These are phyloP conservation scores for Patagioenas fasciata DNA, from an alignment of 2,113 vertebrate genomes.

Conservation along the genomic window DNA sequence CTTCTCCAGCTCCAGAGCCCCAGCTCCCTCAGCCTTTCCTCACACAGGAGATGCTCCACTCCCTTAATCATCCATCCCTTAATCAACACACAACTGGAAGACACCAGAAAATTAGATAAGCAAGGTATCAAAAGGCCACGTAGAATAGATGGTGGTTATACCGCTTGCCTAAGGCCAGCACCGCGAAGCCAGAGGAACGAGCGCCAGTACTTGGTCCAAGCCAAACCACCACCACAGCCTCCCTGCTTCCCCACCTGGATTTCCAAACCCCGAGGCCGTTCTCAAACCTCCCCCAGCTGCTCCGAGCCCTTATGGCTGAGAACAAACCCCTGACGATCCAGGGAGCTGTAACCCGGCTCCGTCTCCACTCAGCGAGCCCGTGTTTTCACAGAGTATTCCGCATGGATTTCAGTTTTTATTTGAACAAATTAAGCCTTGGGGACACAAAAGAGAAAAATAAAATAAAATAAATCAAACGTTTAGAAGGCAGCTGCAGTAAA, in stretches of 20 bases:
- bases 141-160: fast-evolving
- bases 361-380: not conserved
- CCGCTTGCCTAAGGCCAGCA: not conserved
- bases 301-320: not conserved
- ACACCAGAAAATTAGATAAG: not conserved
- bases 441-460: not conserved
- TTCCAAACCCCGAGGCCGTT: not conserved
- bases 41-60: too few species aligned
- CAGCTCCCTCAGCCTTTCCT: too few species aligned
- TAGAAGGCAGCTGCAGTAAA: slow-evolving; percentile 12
- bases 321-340: not conserved
- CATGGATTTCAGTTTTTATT: slow-evolving; percentile 27
- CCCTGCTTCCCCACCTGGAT: not conserved
- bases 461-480: not conserved
- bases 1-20: too few species aligned
- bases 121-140: fast-evolving
- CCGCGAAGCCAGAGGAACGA: fast-evolving
- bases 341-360: not conserved
- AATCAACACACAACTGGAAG: too few species aligned
- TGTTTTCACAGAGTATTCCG: not conserved
- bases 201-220: not conserved
- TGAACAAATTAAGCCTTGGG: slow-evolving; percentile 55
- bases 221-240: not conserved
- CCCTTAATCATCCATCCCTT: too few species aligned
- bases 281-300: not conserved